phyloP scores from a whole-genome alignment of 2,113 vertebrate species.

The Mirounga angustirostris region DNA sequence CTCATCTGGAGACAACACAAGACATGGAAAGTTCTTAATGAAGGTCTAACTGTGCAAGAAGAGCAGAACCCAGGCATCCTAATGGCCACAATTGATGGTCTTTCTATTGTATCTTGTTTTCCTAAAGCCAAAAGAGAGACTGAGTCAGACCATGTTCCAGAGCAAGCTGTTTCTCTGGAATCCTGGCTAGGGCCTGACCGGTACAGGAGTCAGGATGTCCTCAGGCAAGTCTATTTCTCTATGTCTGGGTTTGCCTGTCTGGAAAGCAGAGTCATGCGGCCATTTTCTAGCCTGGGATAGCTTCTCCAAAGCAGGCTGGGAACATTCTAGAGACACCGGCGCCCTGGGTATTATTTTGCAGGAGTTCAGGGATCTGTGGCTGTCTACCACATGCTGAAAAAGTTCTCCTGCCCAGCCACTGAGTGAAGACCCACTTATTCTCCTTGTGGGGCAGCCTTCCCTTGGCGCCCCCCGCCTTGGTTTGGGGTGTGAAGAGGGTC shows the following conservation, averaged over 20 bases:
- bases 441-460: not conserved
- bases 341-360: not conserved
- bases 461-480: no score
- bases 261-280: not conserved
- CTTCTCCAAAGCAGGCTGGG: not conserved
- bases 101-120: not conserved
- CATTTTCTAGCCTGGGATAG: not conserved
- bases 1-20: not conserved
- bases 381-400: not conserved
- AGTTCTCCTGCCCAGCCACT: not conserved
- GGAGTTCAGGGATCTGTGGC: not conserved
- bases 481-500: not conserved
- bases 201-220: not conserved
- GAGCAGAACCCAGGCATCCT: not conserved
- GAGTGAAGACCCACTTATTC: not conserved
- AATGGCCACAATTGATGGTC: not conserved
- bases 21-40: not conserved
- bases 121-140: not conserved
- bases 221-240: not conserved
- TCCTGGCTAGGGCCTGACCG: not conserved
- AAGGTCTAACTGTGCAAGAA: not conserved
- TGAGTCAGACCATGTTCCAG: accelerated
- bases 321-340: not conserved
- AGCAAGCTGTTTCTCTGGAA: not conserved
- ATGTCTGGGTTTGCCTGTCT: not conserved